Evolutionary conservation across 2,797 vertebrate species (phyloP).

Genomic region (Gymnoscopelus microlampas): DNA sequence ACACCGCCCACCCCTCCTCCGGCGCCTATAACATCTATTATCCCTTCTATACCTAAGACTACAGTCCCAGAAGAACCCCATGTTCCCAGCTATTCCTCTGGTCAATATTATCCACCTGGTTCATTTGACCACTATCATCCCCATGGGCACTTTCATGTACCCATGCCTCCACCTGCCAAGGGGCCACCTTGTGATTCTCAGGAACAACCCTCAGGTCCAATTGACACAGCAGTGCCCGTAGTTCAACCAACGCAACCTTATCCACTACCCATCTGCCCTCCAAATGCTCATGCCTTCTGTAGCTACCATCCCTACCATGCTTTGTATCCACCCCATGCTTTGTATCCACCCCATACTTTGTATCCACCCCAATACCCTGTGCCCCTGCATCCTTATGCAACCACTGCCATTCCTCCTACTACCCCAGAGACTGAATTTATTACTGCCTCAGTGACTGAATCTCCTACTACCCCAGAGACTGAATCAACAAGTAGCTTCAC

Average conservation of each 20-base stretch:
- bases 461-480: background rate
- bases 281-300: slow-evolving; percentile 34
- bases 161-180: background rate
- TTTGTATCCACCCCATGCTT: slow-evolving; percentile 18
- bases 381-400: slow-evolving; percentile 18
- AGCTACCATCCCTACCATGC: slow-evolving; percentile 24
- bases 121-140: slow-evolving; percentile 13
- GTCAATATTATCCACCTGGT: background rate
- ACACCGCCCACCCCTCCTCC: background rate
- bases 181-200: background rate
- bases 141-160: slow-evolving; percentile 12
- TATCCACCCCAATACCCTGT: slow-evolving; percentile 9
- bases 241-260: background rate
- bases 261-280: slow-evolving; percentile 29
- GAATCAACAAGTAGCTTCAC: background rate
- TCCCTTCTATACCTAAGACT: background rate
- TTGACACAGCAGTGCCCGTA: background rate
- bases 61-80: slow-evolving; percentile 5
- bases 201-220: slow-evolving; percentile 9
- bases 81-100: slow-evolving; percentile 1
- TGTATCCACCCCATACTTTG: slow-evolving; percentile 15
- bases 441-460: too few relatives aligned
- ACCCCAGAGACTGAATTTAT: too few relatives aligned
- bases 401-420: too few relatives aligned
- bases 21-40: background rate